Conservation (phyloP, 2,797 vertebrate genomes). For the Florisuga fusca region DNA sequence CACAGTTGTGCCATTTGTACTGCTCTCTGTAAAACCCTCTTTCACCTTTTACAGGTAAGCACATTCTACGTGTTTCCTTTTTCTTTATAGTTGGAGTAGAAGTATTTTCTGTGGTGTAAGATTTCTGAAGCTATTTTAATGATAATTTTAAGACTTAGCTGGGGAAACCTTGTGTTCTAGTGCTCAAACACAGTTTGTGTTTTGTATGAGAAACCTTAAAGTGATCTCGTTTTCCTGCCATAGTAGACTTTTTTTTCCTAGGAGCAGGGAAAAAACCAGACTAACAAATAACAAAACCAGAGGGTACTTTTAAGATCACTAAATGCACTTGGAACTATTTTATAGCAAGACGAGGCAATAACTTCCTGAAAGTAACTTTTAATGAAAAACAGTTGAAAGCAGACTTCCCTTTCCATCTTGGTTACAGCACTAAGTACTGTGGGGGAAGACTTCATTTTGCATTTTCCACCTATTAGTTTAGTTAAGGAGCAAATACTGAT, state of each 20-base stretch:
- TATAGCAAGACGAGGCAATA: not conserved
- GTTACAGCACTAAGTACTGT: not conserved
- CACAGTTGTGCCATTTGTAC: constrained; percentile 96
- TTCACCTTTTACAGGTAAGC: constrained; percentile 94
- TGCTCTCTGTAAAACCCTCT: constrained; percentile 91
- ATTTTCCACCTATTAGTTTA: not conserved
- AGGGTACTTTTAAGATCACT: not conserved
- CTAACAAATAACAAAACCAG: not conserved
- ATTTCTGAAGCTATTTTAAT: not conserved
- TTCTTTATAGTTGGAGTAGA: not conserved
- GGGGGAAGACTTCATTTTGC: not conserved
- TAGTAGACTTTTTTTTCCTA: not conserved
- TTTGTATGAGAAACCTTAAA: not conserved
- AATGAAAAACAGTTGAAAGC: not conserved
- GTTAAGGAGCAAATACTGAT: not conserved
- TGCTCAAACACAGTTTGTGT: not conserved
- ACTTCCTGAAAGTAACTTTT: not conserved
- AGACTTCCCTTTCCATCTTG: not conserved
- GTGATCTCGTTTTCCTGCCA: not conserved
- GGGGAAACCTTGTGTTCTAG: not conserved
- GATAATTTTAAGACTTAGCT: not conserved
- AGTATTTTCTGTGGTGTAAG: not conserved
- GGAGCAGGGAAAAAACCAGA: not conserved
- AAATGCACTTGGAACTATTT: not conserved
- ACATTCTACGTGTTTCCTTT: not conserved